These are phyloP conservation scores for Orthosia gothica DNA, from an alignment of 2,888 invertebrate genomes.

Conservation along the genomic window DNA sequence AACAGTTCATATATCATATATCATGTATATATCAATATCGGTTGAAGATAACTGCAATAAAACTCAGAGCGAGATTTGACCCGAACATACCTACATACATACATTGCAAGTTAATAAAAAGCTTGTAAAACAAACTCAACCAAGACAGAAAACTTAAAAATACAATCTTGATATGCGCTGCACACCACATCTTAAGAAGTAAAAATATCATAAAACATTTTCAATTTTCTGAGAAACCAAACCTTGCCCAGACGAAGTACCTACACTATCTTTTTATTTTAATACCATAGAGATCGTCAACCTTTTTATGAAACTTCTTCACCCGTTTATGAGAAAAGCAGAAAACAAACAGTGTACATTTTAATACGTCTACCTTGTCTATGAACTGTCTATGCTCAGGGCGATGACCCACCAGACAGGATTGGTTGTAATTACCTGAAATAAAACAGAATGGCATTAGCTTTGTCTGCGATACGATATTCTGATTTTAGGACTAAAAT, in stretches of 20 bases:
- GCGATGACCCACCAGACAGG: slow-evolving; percentile 38
- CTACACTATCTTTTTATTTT: slow-evolving; percentile 43
- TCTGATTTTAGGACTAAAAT: slow-evolving; percentile 23
- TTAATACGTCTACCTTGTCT: slow-evolving; percentile 55
- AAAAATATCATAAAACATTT: slow-evolving; percentile 28
- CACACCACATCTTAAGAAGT: neutral
- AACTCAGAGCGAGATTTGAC: too few relatives aligned
- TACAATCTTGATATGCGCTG: too few relatives aligned
- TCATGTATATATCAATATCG: too few relatives aligned
- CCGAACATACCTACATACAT: too few relatives aligned
- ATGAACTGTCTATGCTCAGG: slow-evolving; percentile 28
- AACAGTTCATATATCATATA: too few relatives aligned
- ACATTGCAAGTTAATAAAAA: too few relatives aligned
- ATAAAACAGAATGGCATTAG: slow-evolving; percentile 57
- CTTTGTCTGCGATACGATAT: slow-evolving; percentile 38
- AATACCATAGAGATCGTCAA: slow-evolving; percentile 45
- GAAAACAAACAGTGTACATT: slow-evolving; percentile 48
- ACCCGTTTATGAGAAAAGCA: slow-evolving; percentile 41
- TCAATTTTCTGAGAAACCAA: slow-evolving; percentile 15
- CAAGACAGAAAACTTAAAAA: too few relatives aligned
- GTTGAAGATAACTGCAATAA: too few relatives aligned
- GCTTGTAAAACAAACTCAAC: too few relatives aligned
- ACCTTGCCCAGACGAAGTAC: slow-evolving; percentile 37
- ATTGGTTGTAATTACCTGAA: slow-evolving; percentile 59
- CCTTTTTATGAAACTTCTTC: slow-evolving; percentile 42